Evolutionary conservation across 2,888 invertebrate species (phyloP), one percentile per base, ranked within the genome.

Genomic region (Ornithoptera priamus): DNA sequence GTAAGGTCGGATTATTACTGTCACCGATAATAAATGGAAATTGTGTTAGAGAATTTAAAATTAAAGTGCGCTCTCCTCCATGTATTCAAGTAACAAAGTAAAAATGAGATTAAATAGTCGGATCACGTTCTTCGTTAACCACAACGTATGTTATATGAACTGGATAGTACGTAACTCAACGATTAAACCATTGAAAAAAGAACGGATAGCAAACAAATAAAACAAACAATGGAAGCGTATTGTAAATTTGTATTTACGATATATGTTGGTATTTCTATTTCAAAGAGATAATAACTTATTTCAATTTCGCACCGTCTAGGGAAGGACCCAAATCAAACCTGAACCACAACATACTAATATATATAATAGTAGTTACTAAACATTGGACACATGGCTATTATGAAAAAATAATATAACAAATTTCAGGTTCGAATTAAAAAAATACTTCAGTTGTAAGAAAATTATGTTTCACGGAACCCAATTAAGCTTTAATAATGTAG

Each of bases 131-230:
- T 53, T 53, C 53, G 53, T 53, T 53, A 53, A 18, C 12, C n/a
- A 53, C 18, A 53, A 53, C 53, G 53, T 53, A 53, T 18, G 53
- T 53, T 53, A 53, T 53, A 53, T 53, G 6, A n/a, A 53, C 53
- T 53, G 15, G 4, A n/a, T 6, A 53, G 18, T 53, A 53, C 6
- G n/a, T 53, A n/a, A 6, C 53, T 18, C 18, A n/a, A 18, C 53
- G n/a, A 53, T 53, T 53, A 53, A 18, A n/a, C n/a, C 53, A n/a
- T n/a, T 53, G 53, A 53, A n/a, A 53, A n/a, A n/a, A 53, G n/a
- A 53, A 12, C 6, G 5, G 6, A 5, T n/a, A 6, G n/a, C n/a
- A 53, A 53, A 53, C 8, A 18, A 53, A n/a, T 53, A n/a, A 2
- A 53, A 53, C n/a, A 53, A 53, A 53, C 18, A 12, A 53, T 0